Evolutionary conservation across 2,797 vertebrate species (phyloP).

Genomic region (Ptychobarbus kaznakovi): DNA sequence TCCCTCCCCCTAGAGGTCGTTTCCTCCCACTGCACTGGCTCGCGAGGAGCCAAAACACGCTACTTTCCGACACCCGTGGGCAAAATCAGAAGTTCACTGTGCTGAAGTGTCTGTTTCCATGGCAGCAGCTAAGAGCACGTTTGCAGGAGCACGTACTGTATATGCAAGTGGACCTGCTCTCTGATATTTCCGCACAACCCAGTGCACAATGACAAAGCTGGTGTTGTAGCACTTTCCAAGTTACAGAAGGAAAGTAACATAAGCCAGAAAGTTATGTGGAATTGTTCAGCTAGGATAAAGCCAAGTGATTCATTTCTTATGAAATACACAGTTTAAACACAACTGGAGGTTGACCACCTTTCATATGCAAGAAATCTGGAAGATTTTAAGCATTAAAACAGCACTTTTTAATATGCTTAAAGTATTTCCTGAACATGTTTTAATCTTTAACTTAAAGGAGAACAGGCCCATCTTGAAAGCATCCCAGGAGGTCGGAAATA

Average conservation of each 20-base stretch:
- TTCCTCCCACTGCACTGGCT: slow-evolving; percentile 62
- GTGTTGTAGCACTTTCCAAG: slow-evolving; percentile 14
- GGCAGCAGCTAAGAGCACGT: slow-evolving; percentile 60
- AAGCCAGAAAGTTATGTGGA: slow-evolving; percentile 15
- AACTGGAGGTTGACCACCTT: not conserved
- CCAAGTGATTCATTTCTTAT: slow-evolving; percentile 12
- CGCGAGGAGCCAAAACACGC: slow-evolving; percentile 57
- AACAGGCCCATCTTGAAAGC: slow-evolving; percentile 57
- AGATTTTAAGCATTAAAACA: not conserved
- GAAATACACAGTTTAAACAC: not conserved
- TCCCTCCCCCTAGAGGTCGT: slow-evolving; percentile 61
- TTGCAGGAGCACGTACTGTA: slow-evolving; percentile 54
- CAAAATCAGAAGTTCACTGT: slow-evolving; percentile 47
- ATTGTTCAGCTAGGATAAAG: slow-evolving; percentile 3
- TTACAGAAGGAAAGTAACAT: slow-evolving; percentile 2
- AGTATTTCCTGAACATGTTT: slow-evolving; percentile 36
- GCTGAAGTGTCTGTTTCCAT: slow-evolving; percentile 72
- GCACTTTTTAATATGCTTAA: slow-evolving; percentile 20
- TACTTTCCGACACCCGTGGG: slow-evolving; percentile 67
- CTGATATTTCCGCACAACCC: slow-evolving; percentile 53
- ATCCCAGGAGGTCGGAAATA: slow-evolving; percentile 64
- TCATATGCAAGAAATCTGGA: not conserved
- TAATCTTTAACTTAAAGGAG: slow-evolving; percentile 57
- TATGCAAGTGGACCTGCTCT: slow-evolving; percentile 58
- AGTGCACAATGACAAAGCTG: slow-evolving; percentile 27